Percentiles rank a stretch among this genome's conserved stretches.
Conservation (phyloP, 2,113 vertebrate genomes). For the Laterallus jamaicensis region DNA sequence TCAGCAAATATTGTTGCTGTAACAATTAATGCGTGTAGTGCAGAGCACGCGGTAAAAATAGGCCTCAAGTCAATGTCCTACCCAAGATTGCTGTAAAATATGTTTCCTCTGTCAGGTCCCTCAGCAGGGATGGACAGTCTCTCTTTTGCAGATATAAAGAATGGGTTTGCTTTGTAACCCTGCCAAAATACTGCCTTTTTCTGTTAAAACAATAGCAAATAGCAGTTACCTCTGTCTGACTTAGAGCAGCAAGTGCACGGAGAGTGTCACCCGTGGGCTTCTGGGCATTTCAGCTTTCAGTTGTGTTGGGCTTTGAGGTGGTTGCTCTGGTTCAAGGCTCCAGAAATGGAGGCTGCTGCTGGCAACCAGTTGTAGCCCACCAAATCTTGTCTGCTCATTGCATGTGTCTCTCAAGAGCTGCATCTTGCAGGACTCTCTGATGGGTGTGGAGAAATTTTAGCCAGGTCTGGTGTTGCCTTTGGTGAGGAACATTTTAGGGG, state of each 20-base stretch:
- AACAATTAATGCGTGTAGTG: background rate
- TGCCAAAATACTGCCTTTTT: background rate
- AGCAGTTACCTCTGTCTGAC: background rate
- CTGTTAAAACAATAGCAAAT: background rate
- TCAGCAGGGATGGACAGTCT: background rate
- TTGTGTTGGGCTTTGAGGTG: background rate
- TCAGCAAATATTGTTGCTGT: background rate
- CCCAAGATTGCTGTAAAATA: background rate
- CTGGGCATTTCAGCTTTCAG: background rate
- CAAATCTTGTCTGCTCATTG: background rate
- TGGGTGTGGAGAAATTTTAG: background rate
- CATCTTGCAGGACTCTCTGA: background rate
- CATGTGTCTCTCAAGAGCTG: background rate
- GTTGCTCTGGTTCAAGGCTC: background rate
- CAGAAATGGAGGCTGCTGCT: background rate
- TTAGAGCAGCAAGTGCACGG: background rate
- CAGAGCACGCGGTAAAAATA: background rate
- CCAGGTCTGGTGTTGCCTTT: background rate
- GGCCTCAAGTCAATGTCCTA: background rate
- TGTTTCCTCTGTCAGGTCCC: conserved; percentile 15
- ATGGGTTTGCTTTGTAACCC: background rate
- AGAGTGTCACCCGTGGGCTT: background rate
- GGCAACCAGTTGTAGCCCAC: background rate
- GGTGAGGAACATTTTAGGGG: background rate
- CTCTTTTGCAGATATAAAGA: background rate